phyloP scores from a whole-genome alignment of 2,888 invertebrate genomes.

The Strigamia maritima region DNA sequence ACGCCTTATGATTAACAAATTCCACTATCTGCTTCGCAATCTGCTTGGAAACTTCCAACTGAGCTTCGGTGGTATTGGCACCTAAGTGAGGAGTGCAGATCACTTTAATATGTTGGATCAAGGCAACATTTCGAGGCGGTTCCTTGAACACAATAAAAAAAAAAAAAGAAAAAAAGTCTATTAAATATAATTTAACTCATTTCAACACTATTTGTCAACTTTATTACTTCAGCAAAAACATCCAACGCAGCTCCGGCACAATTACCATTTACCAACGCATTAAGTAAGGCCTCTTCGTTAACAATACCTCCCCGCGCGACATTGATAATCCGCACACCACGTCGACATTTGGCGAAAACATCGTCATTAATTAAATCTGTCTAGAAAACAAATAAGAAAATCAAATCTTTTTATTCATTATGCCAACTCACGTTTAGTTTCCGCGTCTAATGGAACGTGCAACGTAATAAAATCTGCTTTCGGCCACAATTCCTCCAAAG shows the following conservation, averaged over 20 bases:
- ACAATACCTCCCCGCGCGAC: conserved; percentile 96
- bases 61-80: conserved; percentile 95
- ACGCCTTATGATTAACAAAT: conserved; percentile 56
- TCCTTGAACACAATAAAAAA: conserved; percentile 56
- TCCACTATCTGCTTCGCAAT: conserved; percentile 92
- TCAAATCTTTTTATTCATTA: no score
- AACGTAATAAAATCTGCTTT: conserved; percentile 93
- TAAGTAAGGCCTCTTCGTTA: conserved; percentile 77
- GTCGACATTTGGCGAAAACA: conserved; percentile 74
- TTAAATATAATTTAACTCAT: no score
- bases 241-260: conserved; percentile 93
- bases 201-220: no score
- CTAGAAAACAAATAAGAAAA: no score
- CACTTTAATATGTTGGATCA: conserved; percentile 82
- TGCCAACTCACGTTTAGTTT: conserved; percentile 82
- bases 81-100: conserved; percentile 94
- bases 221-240: conserved; percentile 75
- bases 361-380: conserved; percentile 80
- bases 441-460: conserved; percentile 90
- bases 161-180: no score
- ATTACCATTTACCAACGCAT: conserved; percentile 73
- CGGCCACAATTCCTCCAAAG: conserved; percentile 85
- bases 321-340: conserved; percentile 85
- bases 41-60: conserved; percentile 90
- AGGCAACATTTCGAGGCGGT: conserved; percentile 55